These are phyloP conservation scores for Elysia crispata DNA, from an alignment of 2,888 invertebrate species.

Conservation along the genomic window DNA sequence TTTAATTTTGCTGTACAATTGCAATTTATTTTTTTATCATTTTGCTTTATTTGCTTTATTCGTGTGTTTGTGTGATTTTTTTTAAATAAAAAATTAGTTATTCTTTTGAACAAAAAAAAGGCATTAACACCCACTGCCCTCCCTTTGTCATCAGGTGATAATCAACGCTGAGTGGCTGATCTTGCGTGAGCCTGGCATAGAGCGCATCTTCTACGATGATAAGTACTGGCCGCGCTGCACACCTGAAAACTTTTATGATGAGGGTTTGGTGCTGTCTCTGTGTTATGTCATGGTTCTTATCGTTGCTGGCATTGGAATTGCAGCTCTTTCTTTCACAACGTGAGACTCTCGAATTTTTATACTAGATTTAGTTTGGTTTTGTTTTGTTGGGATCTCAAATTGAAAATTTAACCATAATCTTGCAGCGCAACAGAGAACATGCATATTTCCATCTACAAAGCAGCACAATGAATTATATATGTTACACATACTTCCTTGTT, in stretches of 20 bases:
- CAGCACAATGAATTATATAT: too few relatives aligned
- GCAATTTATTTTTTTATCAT: neutral
- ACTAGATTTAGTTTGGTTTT: too few relatives aligned
- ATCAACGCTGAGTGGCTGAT: slow-evolving; percentile 78
- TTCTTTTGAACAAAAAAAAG: too few relatives aligned
- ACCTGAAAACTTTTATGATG: slow-evolving; percentile 75
- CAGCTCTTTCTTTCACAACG: slow-evolving; percentile 73
- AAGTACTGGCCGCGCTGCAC: slow-evolving; percentile 73
- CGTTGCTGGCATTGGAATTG: slow-evolving; percentile 75
- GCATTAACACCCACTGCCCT: too few relatives aligned
- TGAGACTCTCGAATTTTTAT: too few relatives aligned
- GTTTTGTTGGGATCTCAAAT: too few relatives aligned
- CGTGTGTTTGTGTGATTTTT: neutral
- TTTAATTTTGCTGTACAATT: too few relatives aligned
- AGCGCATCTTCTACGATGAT: slow-evolving; percentile 65
- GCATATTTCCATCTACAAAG: too few relatives aligned
- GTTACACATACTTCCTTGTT: too few relatives aligned
- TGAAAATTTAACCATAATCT: too few relatives aligned
- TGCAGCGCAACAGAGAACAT: too few relatives aligned
- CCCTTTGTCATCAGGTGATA: slow-evolving; percentile 76
- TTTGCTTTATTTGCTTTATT: neutral
- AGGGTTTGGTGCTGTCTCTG: slow-evolving; percentile 76
- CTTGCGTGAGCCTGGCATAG: slow-evolving; percentile 71
- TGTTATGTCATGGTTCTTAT: slow-evolving; percentile 78
- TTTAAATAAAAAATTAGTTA: neutral